Conservation (phyloP, 2,797 vertebrate species). For the Micropoecilia bifurca region DNA sequence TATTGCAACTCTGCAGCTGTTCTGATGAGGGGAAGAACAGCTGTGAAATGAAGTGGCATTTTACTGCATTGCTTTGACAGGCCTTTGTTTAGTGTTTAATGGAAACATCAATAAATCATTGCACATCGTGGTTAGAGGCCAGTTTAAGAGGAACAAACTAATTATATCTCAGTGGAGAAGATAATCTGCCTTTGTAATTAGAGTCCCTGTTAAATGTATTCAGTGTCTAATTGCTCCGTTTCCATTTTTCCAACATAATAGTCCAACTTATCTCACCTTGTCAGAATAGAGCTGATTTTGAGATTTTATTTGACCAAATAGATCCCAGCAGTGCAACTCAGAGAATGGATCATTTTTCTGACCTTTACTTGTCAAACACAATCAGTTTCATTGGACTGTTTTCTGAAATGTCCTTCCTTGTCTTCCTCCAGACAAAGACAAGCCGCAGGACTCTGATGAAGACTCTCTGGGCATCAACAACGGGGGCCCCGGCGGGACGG, state of each 20-base stretch:
- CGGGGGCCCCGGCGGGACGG: slow-evolving; percentile 58
- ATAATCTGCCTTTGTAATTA: background rate
- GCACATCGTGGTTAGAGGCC: slow-evolving; percentile 8
- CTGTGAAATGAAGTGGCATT: background rate
- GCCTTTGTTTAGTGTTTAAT: slow-evolving; percentile 1
- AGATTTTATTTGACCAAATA: slow-evolving; percentile 4
- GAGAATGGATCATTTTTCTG: background rate
- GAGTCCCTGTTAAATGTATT: slow-evolving; percentile 6
- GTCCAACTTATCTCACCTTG: slow-evolving; percentile 11
- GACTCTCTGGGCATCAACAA: slow-evolving; percentile 60
- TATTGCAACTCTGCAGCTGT: background rate
- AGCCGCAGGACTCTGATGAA: slow-evolving; percentile 80
- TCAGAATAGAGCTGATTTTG: background rate
- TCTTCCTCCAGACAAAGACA: slow-evolving; percentile 79
- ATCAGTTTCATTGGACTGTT: background rate
- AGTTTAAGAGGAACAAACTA: slow-evolving; percentile 6
- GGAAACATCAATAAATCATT: slow-evolving; percentile 13
- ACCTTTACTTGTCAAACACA: background rate
- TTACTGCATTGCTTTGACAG: slow-evolving; percentile 5
- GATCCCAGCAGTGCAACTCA: background rate
- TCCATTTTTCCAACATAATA: slow-evolving; percentile 1
- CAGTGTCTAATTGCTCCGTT: background rate
- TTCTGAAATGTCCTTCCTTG: background rate
- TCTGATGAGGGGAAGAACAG: background rate
- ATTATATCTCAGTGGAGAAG: slow-evolving; percentile 3